A percentile compares a stretch with the other conserved stretches of the same genome.
phyloP scores from a whole-genome alignment of 2,113 vertebrate species.

The Choloepus hoffmanni region DNA sequence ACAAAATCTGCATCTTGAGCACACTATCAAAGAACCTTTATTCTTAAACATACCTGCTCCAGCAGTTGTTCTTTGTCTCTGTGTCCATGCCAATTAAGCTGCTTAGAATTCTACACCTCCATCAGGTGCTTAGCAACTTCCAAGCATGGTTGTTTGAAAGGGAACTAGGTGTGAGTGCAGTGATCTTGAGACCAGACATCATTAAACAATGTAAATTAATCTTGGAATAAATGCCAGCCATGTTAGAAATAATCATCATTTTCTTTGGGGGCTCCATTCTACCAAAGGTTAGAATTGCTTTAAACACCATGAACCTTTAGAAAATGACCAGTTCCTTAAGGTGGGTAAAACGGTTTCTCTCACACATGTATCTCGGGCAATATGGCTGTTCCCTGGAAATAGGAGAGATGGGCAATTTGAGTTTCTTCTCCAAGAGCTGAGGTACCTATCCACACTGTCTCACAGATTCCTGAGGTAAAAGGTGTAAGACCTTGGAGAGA shows the following conservation, averaged over 20 bases:
- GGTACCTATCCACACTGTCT: background rate
- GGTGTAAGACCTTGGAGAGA: background rate
- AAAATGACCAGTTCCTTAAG: background rate
- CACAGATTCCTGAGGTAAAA: background rate
- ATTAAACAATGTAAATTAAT: background rate
- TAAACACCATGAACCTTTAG: background rate
- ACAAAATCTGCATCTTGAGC: background rate
- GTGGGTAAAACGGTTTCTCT: background rate
- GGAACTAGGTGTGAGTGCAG: background rate
- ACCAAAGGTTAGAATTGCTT: background rate
- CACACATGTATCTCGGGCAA: background rate
- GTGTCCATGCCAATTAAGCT: background rate
- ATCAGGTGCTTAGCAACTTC: background rate
- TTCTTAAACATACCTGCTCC: background rate
- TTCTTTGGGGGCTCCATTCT: background rate
- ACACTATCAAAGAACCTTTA: background rate
- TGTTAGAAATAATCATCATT: background rate
- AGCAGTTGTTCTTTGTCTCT: background rate
- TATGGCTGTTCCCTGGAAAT: background rate
- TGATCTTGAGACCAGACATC: background rate
- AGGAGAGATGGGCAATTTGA: background rate
- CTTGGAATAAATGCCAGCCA: background rate
- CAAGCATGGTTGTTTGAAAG: conserved; percentile 25
- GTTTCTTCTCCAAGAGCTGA: background rate
- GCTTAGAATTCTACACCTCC: background rate